phyloP scores from a whole-genome alignment of 2,888 invertebrate genomes.

The Rosalia funebris region DNA sequence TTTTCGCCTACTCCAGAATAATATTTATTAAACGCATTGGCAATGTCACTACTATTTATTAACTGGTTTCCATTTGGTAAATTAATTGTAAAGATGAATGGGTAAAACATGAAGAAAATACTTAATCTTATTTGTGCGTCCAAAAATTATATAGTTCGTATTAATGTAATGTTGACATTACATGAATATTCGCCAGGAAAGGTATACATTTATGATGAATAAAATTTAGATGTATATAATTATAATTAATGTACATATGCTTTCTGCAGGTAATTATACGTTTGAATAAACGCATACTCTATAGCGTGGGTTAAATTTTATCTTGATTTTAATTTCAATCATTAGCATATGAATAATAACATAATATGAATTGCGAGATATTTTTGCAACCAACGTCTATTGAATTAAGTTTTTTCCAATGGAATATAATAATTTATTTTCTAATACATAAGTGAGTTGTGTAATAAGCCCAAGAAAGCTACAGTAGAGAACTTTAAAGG shows the following conservation, averaged over 20 bases:
- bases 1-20: too few relatives aligned
- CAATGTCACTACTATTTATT: too few relatives aligned
- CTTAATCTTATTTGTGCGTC: too few relatives aligned
- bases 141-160: too few relatives aligned
- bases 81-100: too few relatives aligned
- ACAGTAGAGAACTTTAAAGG: slow-evolving; percentile 7
- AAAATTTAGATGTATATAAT: not conserved
- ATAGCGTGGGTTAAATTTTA: slow-evolving; percentile 17
- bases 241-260: not conserved
- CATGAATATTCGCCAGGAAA: too few relatives aligned
- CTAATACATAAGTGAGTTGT: slow-evolving; percentile 12
- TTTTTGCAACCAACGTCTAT: slow-evolving; percentile 36
- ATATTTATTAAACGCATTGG: too few relatives aligned
- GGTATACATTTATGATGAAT: too few relatives aligned
- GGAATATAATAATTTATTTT: slow-evolving; percentile 13
- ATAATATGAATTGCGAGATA: slow-evolving; percentile 27
- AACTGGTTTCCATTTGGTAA: too few relatives aligned
- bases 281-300: not conserved
- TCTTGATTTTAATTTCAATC: slow-evolving; percentile 11
- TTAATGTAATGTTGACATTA: too few relatives aligned
- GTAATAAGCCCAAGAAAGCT: slow-evolving; percentile 8
- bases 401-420: slow-evolving; percentile 31
- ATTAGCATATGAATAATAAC: slow-evolving; percentile 37
- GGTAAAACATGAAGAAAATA: too few relatives aligned
- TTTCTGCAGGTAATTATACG: slow-evolving; percentile 9